A percentile compares a stretch with the other conserved stretches of the same genome.
Conservation (phyloP, 64 coral and sea anemone genomes). For the Montipora cactus region DNA sequence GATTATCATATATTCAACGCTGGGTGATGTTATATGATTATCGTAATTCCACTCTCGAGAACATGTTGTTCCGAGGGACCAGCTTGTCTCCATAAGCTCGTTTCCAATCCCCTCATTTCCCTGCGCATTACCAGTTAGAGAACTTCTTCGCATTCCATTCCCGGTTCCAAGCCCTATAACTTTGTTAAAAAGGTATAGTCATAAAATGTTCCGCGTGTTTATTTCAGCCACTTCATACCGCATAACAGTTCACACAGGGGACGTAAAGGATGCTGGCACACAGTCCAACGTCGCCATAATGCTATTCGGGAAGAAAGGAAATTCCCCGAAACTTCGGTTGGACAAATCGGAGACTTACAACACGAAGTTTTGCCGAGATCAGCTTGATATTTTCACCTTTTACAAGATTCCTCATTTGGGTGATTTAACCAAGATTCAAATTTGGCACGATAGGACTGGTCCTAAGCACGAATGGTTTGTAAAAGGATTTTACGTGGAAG, state of each 20-base stretch:
- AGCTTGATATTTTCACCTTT: slow-evolving; percentile 89
- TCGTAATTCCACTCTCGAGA: too few species aligned
- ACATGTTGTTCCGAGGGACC: too few species aligned
- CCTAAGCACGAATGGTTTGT: slow-evolving; percentile 89
- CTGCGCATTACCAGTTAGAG: too few species aligned
- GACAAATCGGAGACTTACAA: slow-evolving; percentile 87
- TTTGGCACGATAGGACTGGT: slow-evolving; percentile 95
- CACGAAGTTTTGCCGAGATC: slow-evolving; percentile 79
- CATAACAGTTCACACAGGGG: slow-evolving; percentile 92
- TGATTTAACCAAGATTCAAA: slow-evolving; percentile 75
- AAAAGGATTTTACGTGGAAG: slow-evolving; percentile 88
- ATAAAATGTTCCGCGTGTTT: not conserved
- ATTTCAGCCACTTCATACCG: slow-evolving; percentile 77
- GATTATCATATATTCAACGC: too few species aligned
- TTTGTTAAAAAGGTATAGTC: not conserved
- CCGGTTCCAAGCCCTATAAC: not conserved
- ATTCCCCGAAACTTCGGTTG: slow-evolving; percentile 66
- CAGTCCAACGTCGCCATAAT: slow-evolving; percentile 82
- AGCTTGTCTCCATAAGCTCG: too few species aligned
- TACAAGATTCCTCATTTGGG: slow-evolving; percentile 59
- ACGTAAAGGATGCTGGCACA: slow-evolving; percentile 94
- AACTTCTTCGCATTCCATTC: not conserved
- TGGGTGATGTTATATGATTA: too few species aligned
- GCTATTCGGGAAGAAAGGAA: slow-evolving; percentile 82
- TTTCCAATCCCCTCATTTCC: too few species aligned